Evolutionary conservation across 2,113 vertebrate genomes (phyloP).

Genomic region (Dasypus novemcinctus): DNA sequence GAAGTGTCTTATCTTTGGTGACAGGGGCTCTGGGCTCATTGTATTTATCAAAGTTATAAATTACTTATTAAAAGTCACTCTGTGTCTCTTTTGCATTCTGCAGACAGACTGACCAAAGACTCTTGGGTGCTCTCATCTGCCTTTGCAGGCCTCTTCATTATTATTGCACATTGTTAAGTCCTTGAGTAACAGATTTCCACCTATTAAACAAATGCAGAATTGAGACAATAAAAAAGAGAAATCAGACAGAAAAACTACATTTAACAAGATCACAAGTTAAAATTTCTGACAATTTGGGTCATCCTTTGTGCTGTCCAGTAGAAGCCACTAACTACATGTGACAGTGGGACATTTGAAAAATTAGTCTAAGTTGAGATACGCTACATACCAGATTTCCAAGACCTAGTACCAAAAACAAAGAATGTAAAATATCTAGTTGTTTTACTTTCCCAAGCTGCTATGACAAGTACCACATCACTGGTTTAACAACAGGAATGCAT

Average conservation of each 20-base stretch:
- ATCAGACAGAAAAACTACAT: not conserved
- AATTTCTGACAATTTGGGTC: not conserved
- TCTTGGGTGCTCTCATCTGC: not conserved
- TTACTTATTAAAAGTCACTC: not conserved
- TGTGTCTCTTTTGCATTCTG: not conserved
- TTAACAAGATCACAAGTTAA: not conserved
- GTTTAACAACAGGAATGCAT: too few species aligned
- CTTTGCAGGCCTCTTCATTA: not conserved
- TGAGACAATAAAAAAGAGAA: not conserved
- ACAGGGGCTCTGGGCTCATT: not conserved
- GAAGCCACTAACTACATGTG: not conserved
- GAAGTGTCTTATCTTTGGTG: not conserved
- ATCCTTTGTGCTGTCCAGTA: not conserved
- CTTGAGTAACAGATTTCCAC: not conserved
- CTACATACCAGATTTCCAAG: not conserved
- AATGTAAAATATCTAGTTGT: not conserved
- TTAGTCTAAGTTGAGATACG: not conserved
- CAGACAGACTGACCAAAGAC: not conserved
- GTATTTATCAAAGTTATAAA: not conserved
- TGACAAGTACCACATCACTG: too few species aligned
- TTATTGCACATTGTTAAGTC: not conserved
- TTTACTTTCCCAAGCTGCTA: too few species aligned
- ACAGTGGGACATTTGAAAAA: not conserved
- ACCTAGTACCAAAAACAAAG: not conserved
- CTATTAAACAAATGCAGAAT: not conserved